Conservation (phyloP, 2,797 vertebrate genomes). For the Tauraco hartlaubi region DNA sequence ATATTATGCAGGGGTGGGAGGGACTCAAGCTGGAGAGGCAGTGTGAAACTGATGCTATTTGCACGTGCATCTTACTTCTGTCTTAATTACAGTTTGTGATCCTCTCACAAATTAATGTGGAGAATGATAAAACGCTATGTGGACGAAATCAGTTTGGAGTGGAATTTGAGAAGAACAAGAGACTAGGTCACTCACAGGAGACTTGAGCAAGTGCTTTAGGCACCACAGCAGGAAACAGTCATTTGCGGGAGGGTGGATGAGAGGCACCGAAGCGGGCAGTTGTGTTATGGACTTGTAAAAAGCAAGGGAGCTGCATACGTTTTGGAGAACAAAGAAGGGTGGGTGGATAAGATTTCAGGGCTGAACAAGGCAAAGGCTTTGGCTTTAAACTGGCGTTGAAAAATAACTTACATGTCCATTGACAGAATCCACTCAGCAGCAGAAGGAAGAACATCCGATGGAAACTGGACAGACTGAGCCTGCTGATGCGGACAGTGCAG, state of each 20-base stretch:
- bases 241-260: background rate
- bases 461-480: background rate
- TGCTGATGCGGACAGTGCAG: background rate
- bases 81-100: background rate
- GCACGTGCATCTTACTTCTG: background rate
- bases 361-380: background rate
- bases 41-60: background rate
- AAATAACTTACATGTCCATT: conserved; percentile 19
- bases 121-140: background rate
- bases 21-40: background rate
- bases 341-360: background rate
- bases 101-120: background rate
- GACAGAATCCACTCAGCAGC: conserved; percentile 44
- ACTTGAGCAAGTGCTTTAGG: background rate
- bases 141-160: background rate
- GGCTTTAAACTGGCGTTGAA: background rate
- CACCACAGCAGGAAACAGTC: background rate
- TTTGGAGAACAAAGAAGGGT: background rate
- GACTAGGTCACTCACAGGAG: background rate
- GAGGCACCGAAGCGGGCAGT: background rate
- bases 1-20: background rate
- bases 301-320: background rate
- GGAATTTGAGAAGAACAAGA: background rate
- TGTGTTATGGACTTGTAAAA: background rate
- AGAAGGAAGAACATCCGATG: background rate